Percentiles rank a stretch among this genome's conserved stretches.
Conservation (phyloP, 2,888 invertebrate genomes). For the Drosophila nigricruria region DNA sequence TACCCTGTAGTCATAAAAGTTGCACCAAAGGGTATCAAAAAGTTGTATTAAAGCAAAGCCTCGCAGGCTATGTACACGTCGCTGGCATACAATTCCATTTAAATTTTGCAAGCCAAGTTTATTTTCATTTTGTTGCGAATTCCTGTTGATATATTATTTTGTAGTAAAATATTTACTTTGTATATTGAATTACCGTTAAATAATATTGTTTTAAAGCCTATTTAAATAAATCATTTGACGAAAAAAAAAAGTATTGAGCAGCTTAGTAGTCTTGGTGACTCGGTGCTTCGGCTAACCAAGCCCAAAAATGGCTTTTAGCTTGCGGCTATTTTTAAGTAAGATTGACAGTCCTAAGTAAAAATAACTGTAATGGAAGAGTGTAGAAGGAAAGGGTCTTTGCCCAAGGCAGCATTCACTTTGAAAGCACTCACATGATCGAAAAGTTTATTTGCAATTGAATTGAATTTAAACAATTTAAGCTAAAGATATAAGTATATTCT, state of each 20-base stretch:
- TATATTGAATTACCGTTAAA: background rate
- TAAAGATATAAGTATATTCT: no score
- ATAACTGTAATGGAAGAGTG: background rate
- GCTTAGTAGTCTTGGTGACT: background rate
- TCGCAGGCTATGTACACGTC: background rate
- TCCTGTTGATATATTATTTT: background rate
- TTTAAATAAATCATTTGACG: background rate
- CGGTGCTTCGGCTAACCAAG: background rate
- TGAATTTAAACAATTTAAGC: background rate
- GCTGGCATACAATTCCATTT: background rate
- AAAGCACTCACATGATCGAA: no score
- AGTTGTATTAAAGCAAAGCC: background rate
- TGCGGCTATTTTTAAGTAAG: constrained; percentile 5
- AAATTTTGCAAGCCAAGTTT: background rate
- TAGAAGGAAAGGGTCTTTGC: background rate
- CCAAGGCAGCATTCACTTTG: background rate
- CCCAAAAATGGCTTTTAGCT: background rate
- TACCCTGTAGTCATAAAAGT: constrained; percentile 42
- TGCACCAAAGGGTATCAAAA: background rate
- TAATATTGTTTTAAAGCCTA: background rate
- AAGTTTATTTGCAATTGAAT: background rate
- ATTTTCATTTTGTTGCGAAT: background rate
- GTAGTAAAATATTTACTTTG: background rate
- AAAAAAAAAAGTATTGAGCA: background rate
- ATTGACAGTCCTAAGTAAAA: constrained; percentile 1